Evolutionary conservation across 2,888 invertebrate species (phyloP).

Genomic region (Conops quadrifasciatus): DNA sequence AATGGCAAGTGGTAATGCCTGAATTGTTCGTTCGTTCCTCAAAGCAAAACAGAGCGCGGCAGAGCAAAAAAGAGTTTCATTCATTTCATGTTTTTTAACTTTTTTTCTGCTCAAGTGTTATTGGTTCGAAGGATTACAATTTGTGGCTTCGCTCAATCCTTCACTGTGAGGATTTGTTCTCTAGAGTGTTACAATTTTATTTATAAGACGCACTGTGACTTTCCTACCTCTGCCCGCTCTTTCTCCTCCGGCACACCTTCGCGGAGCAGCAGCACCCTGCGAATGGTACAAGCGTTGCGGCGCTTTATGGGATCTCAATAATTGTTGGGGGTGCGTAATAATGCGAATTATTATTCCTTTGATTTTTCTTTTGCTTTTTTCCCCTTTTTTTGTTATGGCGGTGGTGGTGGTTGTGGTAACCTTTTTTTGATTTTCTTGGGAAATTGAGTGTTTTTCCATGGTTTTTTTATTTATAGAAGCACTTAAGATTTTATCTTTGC

Average conservation of each 20-base stretch:
- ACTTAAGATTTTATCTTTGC: constrained; percentile 39
- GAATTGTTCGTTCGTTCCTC: no score
- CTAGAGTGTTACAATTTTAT: constrained; percentile 50
- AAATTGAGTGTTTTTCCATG: constrained; percentile 23
- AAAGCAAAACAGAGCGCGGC: no score
- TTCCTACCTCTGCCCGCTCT: not conserved
- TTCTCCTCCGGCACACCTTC: constrained; percentile 14
- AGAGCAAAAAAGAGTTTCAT: no score
- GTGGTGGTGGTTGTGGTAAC: constrained; percentile 36
- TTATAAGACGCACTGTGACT: constrained; percentile 45
- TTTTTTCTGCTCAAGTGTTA: constrained; percentile 9
- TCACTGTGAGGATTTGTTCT: constrained; percentile 44
- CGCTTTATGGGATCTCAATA: constrained; percentile 50
- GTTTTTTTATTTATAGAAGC: constrained; percentile 31
- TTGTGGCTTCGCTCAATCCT: constrained; percentile 30
- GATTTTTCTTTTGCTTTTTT: constrained; percentile 41
- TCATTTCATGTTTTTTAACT: no score
- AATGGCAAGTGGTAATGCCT: no score
- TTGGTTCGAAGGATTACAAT: constrained; percentile 35
- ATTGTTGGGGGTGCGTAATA: constrained; percentile 48
- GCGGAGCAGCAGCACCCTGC: constrained; percentile 13
- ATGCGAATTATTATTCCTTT: constrained; percentile 49
- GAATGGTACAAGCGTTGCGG: constrained; percentile 46
- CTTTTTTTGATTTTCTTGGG: constrained; percentile 36
- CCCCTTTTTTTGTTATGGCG: constrained; percentile 32